Percentiles rank a stretch among this genome's conserved stretches.
These are phyloP conservation scores for Cisticola juncidis DNA, from an alignment of 2,113 vertebrate genomes.

Conservation along the genomic window DNA sequence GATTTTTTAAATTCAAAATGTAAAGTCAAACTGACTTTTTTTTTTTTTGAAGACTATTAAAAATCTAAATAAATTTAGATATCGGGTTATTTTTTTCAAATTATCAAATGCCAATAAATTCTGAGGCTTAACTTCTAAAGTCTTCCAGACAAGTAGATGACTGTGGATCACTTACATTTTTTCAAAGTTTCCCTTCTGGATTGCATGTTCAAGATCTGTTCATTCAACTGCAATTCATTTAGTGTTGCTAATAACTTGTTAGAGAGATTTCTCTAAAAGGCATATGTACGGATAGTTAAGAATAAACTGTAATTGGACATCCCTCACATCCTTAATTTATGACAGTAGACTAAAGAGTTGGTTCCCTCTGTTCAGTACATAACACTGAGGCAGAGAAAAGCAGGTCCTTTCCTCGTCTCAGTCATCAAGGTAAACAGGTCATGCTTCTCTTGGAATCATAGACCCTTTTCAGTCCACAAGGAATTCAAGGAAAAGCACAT, in stretches of 20 bases:
- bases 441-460: background rate
- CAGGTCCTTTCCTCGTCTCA: background rate
- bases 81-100: background rate
- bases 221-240: background rate
- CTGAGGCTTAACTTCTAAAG: background rate
- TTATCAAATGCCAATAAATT: background rate
- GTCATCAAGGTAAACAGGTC: background rate
- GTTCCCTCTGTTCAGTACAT: background rate
- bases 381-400: background rate
- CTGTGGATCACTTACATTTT: background rate
- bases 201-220: background rate
- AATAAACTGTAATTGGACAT: background rate
- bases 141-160: background rate
- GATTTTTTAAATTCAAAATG: background rate
- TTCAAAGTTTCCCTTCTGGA: background rate
- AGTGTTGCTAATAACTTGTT: background rate
- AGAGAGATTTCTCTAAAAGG: background rate
- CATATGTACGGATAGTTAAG: background rate
- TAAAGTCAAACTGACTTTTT: background rate
- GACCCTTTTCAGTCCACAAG: background rate
- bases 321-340: fast-evolving
- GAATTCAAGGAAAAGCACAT: background rate
- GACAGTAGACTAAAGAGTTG: background rate
- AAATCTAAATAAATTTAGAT: background rate
- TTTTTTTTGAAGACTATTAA: background rate